These are phyloP conservation scores for Procambarus virginalis DNA, from an alignment of 1,140 invertebrate genomes.

Conservation along the genomic window DNA sequence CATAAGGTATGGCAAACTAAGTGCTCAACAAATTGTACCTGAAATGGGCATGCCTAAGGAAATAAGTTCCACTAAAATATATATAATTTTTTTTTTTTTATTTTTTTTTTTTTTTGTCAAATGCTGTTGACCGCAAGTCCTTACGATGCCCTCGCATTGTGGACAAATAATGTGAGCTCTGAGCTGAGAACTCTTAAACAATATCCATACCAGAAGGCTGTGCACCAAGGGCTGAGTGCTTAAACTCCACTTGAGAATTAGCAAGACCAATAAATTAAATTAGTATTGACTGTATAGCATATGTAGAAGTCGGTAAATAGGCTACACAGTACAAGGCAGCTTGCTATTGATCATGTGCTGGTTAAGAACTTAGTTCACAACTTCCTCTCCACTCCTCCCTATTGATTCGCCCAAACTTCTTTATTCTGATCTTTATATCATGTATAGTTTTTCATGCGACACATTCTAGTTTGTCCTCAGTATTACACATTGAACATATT, in stretches of 20 bases:
- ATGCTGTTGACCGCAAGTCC: constrained; percentile 65
- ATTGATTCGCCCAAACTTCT: constrained; percentile 42
- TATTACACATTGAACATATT: constrained; percentile 61
- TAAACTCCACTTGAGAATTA: constrained; percentile 2
- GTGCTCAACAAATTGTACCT: constrained; percentile 68
- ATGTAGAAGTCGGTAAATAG: not conserved
- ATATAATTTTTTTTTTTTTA: not conserved
- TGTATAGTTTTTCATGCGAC: constrained; percentile 60
- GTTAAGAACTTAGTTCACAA: constrained; percentile 1
- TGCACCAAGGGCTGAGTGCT: constrained; percentile 47
- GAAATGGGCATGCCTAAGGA: constrained; percentile 66
- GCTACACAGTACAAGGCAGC: not conserved
- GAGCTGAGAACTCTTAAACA: constrained; percentile 63
- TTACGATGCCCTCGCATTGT: constrained; percentile 53
- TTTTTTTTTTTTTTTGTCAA: constrained; percentile 19
- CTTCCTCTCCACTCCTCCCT: constrained; percentile 53
- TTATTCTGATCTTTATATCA: constrained; percentile 27
- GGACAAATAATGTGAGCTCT: constrained; percentile 57
- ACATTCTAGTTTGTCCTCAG: constrained; percentile 67
- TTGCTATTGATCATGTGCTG: constrained; percentile 7
- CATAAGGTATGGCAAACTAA: constrained; percentile 33
- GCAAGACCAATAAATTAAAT: not conserved
- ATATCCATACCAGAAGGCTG: constrained; percentile 64
- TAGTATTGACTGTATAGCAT: constrained; percentile 1
- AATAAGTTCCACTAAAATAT: constrained; percentile 52